These are phyloP conservation scores for Cantharis nigra DNA, from an alignment of 2,888 invertebrate species.

Conservation along the genomic window DNA sequence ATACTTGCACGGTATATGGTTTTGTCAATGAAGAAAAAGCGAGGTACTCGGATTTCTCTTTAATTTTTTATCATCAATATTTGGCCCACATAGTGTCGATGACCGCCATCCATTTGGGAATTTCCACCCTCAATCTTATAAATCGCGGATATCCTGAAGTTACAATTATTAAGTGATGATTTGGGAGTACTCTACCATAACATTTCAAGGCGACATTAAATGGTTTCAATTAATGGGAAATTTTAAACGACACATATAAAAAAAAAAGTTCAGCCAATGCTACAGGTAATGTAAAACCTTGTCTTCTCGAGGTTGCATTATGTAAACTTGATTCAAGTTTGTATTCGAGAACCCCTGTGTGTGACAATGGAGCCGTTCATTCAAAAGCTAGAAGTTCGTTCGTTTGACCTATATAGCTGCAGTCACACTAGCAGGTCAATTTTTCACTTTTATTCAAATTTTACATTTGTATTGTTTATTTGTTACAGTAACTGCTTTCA, in stretches of 20 bases:
- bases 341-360: not conserved
- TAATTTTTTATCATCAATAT: too few relatives aligned
- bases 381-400: not conserved
- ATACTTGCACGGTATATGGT: not conserved
- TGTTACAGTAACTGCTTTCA: not conserved
- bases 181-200: not conserved
- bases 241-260: not conserved
- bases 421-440: not conserved
- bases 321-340: not conserved
- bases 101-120: not conserved
- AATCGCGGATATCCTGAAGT: too few relatives aligned
- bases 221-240: not conserved
- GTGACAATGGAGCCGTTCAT: not conserved
- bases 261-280: not conserved
- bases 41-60: too few relatives aligned
- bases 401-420: not conserved
- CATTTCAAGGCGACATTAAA: not conserved
- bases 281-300: not conserved
- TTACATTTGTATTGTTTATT: not conserved
- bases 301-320: not conserved
- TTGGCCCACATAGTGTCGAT: not conserved
- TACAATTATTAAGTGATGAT: not conserved
- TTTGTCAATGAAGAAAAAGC: too few relatives aligned
- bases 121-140: too few relatives aligned
- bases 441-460: not conserved